phyloP scores from a whole-genome alignment of 1,140 invertebrate species.

The Ceratosolen fusciceps region DNA sequence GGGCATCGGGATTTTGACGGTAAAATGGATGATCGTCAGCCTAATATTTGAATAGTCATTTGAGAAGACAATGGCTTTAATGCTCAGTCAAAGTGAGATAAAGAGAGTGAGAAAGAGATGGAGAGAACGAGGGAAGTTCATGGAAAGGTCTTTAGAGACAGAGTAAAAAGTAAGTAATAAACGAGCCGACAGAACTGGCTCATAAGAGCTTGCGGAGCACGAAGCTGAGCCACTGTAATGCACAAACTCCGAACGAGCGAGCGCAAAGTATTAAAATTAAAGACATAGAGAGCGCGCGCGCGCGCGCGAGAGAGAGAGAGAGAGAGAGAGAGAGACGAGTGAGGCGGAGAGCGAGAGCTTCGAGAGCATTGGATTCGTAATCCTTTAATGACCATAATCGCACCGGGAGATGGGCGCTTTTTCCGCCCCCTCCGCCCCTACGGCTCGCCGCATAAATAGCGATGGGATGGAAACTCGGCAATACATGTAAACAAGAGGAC shows the following conservation, averaged over 20 bases:
- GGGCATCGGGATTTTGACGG: too few relatives aligned
- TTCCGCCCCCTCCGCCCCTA: not conserved
- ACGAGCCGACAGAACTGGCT: not conserved
- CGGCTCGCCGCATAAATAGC: slow-evolving; percentile 2
- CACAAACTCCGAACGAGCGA: not conserved
- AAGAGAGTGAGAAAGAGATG: too few relatives aligned
- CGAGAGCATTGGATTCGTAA: slow-evolving; percentile 17
- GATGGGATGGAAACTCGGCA: slow-evolving; percentile 18
- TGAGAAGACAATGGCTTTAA: not conserved
- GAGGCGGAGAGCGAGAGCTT: not conserved
- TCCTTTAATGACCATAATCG: slow-evolving; percentile 34
- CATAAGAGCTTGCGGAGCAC: not conserved
- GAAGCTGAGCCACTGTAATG: not conserved
- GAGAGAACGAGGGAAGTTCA: not conserved
- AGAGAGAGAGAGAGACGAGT: not conserved
- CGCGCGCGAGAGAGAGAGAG: not conserved
- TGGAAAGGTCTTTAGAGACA: not conserved
- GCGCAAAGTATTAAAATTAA: slow-evolving; percentile 14
- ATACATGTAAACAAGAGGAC: slow-evolving; percentile 34
- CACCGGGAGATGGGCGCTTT: not conserved
- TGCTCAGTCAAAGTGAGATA: too few relatives aligned
- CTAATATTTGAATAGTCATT: not conserved
- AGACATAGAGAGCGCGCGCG: not conserved
- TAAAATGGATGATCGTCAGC: not conserved
- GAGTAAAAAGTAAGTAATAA: not conserved